A percentile compares a stretch with the other conserved stretches of the same genome.
Evolutionary conservation across 1,140 invertebrate genomes (phyloP).

Genomic region (Geopemphigus sp.): DNA sequence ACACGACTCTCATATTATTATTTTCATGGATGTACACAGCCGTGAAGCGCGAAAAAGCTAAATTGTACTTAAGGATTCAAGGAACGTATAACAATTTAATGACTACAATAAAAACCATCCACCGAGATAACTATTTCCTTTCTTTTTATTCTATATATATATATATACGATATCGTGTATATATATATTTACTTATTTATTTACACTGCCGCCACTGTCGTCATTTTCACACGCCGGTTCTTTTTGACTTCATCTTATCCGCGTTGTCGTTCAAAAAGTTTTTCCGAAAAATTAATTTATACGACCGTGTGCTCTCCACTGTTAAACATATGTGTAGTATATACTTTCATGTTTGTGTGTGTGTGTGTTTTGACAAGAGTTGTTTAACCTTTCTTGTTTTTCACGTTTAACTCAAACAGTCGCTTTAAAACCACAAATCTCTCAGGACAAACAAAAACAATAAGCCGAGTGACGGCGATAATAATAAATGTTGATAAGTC

Average conservation of each 20-base stretch:
- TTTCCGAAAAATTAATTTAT: slow-evolving; percentile 46
- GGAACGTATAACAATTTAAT: slow-evolving; percentile 30
- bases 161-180: too few relatives aligned
- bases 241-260: slow-evolving; percentile 19
- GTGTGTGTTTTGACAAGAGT: neutral
- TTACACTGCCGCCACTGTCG: neutral
- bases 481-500: slow-evolving; percentile 17
- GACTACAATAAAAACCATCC: slow-evolving; percentile 35
- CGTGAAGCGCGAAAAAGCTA: neutral
- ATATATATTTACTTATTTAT: neutral
- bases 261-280: slow-evolving; percentile 13
- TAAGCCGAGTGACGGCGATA: slow-evolving; percentile 18
- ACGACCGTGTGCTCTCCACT: neutral
- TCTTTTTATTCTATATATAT: slow-evolving; percentile 27
- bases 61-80: slow-evolving; percentile 21
- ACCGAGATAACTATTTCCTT: slow-evolving; percentile 21
- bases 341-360: neutral
- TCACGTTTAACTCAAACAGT: slow-evolving; percentile 38
- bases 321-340: too few relatives aligned
- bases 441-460: slow-evolving; percentile 29
- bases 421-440: slow-evolving; percentile 22
- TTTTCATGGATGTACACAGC: neutral
- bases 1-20: neutral
- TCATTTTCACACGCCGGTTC: neutral
- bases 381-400: neutral